Evolutionary conservation across 1,140 invertebrate genomes (phyloP).

Genomic region (Thaumatotibia leucotreta): DNA sequence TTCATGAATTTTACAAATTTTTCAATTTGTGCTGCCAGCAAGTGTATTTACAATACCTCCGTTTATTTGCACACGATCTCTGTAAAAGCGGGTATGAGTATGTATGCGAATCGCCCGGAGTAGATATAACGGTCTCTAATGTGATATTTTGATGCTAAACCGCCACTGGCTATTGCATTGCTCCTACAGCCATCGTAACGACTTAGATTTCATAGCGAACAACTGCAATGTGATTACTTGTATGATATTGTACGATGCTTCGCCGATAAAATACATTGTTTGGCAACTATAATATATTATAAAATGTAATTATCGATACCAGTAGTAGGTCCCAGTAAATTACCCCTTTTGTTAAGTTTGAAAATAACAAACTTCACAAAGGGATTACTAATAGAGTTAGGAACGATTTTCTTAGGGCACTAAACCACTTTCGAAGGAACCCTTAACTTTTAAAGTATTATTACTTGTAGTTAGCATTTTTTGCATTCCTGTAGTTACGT

Average conservation of each 20-base stretch:
- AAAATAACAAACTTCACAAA: no score
- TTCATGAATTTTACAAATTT: slow-evolving; percentile 74
- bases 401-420: no score
- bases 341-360: no score
- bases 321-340: no score
- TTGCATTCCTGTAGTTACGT: no score
- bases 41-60: slow-evolving; percentile 65
- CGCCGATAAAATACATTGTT: no score
- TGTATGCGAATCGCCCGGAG: slow-evolving; percentile 27
- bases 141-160: slow-evolving; percentile 47
- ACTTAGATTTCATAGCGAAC: neutral
- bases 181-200: neutral
- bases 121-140: slow-evolving; percentile 51
- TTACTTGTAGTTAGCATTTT: no score
- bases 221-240: neutral
- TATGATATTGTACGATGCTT: neutral
- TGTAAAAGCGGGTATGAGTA: slow-evolving; percentile 46
- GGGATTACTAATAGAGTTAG: no score
- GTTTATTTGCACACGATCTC: slow-evolving; percentile 61
- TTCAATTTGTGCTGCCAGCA: slow-evolving; percentile 67
- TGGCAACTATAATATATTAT: no score
- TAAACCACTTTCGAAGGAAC: no score
- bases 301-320: no score
- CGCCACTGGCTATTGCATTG: neutral
- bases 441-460: no score